phyloP scores from a whole-genome alignment of 2,888 invertebrate genomes.

The Eutolmus rufibarbis region DNA sequence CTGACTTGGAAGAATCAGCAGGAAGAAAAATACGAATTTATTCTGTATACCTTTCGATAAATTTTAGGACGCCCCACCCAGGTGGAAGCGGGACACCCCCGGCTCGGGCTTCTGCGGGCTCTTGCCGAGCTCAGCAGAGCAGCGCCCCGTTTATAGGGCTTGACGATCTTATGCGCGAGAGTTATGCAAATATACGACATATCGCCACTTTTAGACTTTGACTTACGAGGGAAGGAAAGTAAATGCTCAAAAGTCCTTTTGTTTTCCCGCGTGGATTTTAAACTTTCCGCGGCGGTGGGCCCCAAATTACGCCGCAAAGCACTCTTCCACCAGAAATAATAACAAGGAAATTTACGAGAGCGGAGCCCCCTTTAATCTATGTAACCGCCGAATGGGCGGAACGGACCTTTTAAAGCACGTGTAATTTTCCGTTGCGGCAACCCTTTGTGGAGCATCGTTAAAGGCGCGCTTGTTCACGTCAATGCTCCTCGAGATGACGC shows the following conservation, averaged over 20 bases:
- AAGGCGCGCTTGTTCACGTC: not conserved
- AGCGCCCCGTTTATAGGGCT: not conserved
- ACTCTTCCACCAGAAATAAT: not conserved
- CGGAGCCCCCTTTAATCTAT: not conserved
- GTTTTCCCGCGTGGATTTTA: not conserved
- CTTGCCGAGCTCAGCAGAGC: not conserved
- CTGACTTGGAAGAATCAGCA: not conserved
- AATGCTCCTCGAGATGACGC: not conserved
- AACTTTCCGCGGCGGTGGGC: not conserved
- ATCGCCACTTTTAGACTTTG: not conserved
- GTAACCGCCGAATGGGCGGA: not conserved
- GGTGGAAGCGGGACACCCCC: not conserved
- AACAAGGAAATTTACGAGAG: not conserved
- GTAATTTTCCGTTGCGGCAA: not conserved
- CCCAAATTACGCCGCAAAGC: not conserved
- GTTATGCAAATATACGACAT: not conserved
- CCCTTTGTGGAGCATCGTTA: not conserved
- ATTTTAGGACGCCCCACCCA: not conserved
- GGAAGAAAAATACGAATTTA: constrained; percentile 15
- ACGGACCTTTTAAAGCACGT: not conserved
- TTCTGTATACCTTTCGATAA: constrained; percentile 13
- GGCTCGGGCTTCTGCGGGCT: no score
- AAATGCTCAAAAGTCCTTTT: not conserved
- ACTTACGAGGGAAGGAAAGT: not conserved
- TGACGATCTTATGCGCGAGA: not conserved